These are phyloP conservation scores for Drosophila neocordata DNA, from an alignment of 1,140 invertebrate species.

Conservation along the genomic window DNA sequence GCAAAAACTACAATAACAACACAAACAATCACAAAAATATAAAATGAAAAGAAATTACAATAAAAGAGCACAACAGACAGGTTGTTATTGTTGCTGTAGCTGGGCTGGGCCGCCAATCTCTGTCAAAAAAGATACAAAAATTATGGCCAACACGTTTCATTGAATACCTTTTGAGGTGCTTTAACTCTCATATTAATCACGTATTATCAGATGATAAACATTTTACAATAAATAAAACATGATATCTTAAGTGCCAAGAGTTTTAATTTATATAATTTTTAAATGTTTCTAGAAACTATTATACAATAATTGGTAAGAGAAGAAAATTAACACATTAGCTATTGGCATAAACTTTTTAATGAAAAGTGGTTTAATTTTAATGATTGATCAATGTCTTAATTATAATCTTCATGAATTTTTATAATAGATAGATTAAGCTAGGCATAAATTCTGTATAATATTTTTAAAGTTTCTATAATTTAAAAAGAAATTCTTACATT, in stretches of 20 bases:
- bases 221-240: constrained; percentile 1
- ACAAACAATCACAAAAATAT: constrained; percentile 40
- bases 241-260: not conserved
- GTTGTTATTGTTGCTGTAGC: constrained; percentile 47
- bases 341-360: not conserved
- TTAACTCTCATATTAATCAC: constrained; percentile 19
- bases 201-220: not conserved
- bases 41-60: constrained; percentile 29
- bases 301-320: not conserved
- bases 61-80: not conserved
- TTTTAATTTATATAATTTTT: not conserved
- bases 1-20: constrained; percentile 54
- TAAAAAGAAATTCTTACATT: no score
- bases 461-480: no score
- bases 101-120: constrained; percentile 21
- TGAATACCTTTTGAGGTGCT: constrained; percentile 6
- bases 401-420: no score
- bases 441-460: no score
- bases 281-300: not conserved
- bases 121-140: constrained; percentile 18
- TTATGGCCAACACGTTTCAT: constrained; percentile 33
- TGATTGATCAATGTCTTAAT: not conserved
- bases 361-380: no score
- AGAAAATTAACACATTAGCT: not conserved
- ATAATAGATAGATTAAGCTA: no score